These are phyloP conservation scores for Trachythela sp. DNA, from an alignment of 64 coral and sea anemone genomes.

Conservation along the genomic window DNA sequence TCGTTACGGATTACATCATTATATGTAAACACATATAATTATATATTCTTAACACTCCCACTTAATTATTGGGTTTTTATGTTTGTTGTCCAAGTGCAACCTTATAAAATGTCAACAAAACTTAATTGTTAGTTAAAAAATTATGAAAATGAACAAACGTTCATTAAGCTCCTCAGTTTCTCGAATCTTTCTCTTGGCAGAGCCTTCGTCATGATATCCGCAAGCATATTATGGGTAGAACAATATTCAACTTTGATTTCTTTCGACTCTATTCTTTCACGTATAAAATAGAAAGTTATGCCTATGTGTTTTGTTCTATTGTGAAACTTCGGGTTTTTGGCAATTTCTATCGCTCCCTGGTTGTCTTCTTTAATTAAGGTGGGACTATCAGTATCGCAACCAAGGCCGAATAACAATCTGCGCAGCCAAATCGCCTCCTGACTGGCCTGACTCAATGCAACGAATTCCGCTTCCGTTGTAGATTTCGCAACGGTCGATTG, in stretches of 20 bases:
- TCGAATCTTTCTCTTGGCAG: not conserved
- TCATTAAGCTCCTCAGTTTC: not conserved
- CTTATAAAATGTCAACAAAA: too few species aligned
- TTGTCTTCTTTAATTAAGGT: conserved; percentile 2
- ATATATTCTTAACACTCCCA: too few species aligned
- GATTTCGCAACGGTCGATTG: not conserved
- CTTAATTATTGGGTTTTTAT: too few species aligned
- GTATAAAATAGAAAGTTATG: conserved; percentile 4
- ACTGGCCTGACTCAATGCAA: not conserved
- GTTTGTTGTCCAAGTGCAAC: not conserved
- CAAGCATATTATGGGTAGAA: not conserved
- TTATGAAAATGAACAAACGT: not conserved
- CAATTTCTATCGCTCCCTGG: not conserved
- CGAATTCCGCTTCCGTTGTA: not conserved
- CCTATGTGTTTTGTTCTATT: not conserved
- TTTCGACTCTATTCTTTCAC: not conserved
- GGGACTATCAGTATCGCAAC: not conserved
- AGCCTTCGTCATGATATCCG: not conserved
- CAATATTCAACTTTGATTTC: conserved; percentile 21
- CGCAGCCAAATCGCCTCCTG: not conserved
- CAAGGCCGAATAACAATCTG: not conserved
- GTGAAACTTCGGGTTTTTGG: not conserved
- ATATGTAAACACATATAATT: too few species aligned
- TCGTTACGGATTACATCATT: too few species aligned
- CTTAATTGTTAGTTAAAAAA: not conserved